Evolutionary conservation across 2,888 invertebrate species (phyloP), one percentile per base, ranked within the genome.

Genomic region (Neoitamus cyanurus): DNA sequence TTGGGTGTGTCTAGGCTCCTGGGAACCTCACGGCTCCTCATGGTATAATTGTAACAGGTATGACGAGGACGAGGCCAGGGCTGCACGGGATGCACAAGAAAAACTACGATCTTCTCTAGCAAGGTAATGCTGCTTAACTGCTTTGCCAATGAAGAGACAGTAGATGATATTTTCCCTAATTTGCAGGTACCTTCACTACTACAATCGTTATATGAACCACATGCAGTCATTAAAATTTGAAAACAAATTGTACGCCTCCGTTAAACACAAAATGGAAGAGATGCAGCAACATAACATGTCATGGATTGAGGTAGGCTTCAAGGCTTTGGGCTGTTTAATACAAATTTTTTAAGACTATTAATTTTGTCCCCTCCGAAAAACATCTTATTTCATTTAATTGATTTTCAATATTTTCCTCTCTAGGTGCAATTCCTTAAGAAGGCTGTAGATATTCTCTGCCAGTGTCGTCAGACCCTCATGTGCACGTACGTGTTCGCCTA

Each of bases 271-370:
- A 93, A 99, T 99, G 99, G 98, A 99, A 91, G 98, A 98, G 92
- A 99, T 99, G 99, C 99, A 99, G 91, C 98, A 98, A 90, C 98
- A 98, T 91, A 98, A 98, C 91, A 99, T 99, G 98, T 98, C 98
- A 87, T 99, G 99, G 99, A 99, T 99, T 89, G 99, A 99, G 94
- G 96, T 95, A 88, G 69, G 88, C 48, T 82, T 80, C 5, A 46
- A 70, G 25, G 69, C 82, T 48, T 69, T 13, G 28, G 13, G 28
- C 2, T 25, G 11, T 68, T 25, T 25, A 1, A 15, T 20, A 11
- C n/a, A 20, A 4, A 25, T 4, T 69, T 83, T 75, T 37, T 84
- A 30, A 5, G n/a, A n/a, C n/a, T n/a, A n/a, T n/a, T n/a, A n/a
- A n/a, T n/a, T n/a, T n/a, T n/a, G n/a, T n/a, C n/a, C n/a, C n/a